Conservation (phyloP, 2,888 invertebrate genomes). For the Prosapia bicincta region DNA sequence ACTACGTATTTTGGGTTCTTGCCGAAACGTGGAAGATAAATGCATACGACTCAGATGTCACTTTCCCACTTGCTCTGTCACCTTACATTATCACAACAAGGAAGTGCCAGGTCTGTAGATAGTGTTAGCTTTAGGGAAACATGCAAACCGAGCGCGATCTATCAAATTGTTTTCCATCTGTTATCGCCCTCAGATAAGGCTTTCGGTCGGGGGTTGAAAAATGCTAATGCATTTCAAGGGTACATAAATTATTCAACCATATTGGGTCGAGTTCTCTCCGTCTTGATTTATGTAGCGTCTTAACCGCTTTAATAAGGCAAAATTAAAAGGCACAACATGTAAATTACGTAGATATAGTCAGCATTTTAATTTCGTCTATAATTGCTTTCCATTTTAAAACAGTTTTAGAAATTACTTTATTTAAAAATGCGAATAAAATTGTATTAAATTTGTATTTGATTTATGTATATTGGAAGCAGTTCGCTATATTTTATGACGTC, state of each 20-base stretch:
- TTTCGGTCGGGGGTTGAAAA: background rate
- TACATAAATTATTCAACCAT: constrained; percentile 2
- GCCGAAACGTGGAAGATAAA: too few relatives aligned
- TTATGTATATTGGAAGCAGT: too few relatives aligned
- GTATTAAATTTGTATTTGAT: too few relatives aligned
- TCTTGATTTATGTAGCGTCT: background rate
- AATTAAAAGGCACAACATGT: background rate
- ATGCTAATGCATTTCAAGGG: background rate
- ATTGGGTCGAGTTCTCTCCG: background rate
- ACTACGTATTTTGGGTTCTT: too few relatives aligned
- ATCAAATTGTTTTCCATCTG: too few relatives aligned
- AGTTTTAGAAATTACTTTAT: too few relatives aligned
- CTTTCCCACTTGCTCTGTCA: background rate
- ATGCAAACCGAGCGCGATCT: background rate
- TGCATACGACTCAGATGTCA: background rate
- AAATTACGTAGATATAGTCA: too few relatives aligned
- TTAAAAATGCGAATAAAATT: too few relatives aligned
- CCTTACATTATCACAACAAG: background rate
- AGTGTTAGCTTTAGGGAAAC: background rate
- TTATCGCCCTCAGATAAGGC: background rate
- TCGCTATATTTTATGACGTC: too few relatives aligned
- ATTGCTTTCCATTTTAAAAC: too few relatives aligned
- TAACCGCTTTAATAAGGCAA: background rate
- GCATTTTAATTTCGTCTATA: too few relatives aligned
- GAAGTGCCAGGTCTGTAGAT: too few relatives aligned